Base-by-base conservation (phyloP, 2,888 invertebrate species). In the Chloroclysta siterata region DNA sequence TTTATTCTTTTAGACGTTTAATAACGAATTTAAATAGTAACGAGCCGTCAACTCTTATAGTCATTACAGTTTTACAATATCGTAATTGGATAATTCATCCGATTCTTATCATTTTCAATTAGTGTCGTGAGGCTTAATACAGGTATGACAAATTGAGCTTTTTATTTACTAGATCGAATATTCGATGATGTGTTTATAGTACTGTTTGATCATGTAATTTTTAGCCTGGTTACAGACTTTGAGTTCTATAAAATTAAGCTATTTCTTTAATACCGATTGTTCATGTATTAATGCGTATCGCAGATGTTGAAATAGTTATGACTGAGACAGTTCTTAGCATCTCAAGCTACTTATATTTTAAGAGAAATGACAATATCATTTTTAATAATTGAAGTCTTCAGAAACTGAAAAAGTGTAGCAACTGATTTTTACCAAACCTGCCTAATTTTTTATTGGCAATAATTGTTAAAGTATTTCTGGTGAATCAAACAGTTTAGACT, bases 61-160 rank as follows among this genome's bases (percentile, higher is more conserved):
- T 78, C 77, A 80, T 84, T 84, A 81, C 73, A 67, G 73, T 68
- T 75, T 79, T 80, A 80, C 78, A 79, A 82, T 83, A 80, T 80
- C 79, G 73, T 84, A 84, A 87, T 85, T 85, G 85, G 75, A 79
- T 80, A 83, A 85, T 82, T 81, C 81, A 81, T 79, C 75, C 72
- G 85, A 85, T 85, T 77, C 72, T 82, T 85, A 86, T 86, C 84
- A 80, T 81, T 79, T n/a, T 80, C 81, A 83, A 84, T 85, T 81
- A 80, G 75, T 72, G 76, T 81, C 73, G 55, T 44, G 48, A 11
- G 15, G 67, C 65, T 70, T 67, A 53, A 58, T 67, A 65, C 33
- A 68, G 76, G 74, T 75, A 75, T 76, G 79, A 81, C 82, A 83
- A 82, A 82, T 82, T 81, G 73, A n/a, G 47, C 53, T 72, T 72